A percentile compares a stretch with the other conserved stretches of the same genome.
Conservation (phyloP, 2,113 vertebrate genomes). For the Tupaia chinensis region DNA sequence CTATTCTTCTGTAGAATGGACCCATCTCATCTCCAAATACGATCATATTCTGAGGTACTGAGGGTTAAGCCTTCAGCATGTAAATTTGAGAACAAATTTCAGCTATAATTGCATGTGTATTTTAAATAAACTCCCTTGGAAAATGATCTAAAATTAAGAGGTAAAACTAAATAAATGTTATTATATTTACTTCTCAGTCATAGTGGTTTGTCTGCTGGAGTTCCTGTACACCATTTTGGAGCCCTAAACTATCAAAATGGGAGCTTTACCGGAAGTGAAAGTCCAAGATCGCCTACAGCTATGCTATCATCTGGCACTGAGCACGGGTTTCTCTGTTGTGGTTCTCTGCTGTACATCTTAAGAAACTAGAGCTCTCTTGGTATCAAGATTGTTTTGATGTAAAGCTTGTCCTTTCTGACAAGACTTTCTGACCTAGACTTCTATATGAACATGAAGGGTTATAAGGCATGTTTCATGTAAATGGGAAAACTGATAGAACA, state of each 20-base stretch:
- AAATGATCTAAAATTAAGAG: background rate
- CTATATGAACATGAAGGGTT: background rate
- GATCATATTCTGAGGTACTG: background rate
- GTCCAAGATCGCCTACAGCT: background rate
- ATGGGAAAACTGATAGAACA: slow-evolving; percentile 10
- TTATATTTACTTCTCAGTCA: background rate
- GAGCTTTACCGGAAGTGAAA: background rate
- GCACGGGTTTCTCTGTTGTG: background rate
- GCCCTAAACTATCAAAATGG: background rate
- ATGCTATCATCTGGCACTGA: background rate
- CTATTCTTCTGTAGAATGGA: too few species aligned
- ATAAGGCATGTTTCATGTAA: slow-evolving; percentile 16
- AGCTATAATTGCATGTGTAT: background rate
- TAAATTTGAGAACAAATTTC: background rate
- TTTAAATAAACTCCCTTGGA: background rate
- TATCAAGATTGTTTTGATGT: background rate
- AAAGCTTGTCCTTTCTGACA: background rate
- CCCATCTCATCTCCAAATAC: background rate
- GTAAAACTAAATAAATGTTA: background rate
- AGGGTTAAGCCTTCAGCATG: background rate
- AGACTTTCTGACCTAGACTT: background rate
- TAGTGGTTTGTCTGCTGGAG: background rate
- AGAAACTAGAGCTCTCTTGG: background rate
- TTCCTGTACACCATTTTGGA: background rate
- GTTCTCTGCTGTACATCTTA: slow-evolving; percentile 2